phyloP scores from a whole-genome alignment of 2,797 vertebrate genomes.

The Pyrocephalus nanus region DNA sequence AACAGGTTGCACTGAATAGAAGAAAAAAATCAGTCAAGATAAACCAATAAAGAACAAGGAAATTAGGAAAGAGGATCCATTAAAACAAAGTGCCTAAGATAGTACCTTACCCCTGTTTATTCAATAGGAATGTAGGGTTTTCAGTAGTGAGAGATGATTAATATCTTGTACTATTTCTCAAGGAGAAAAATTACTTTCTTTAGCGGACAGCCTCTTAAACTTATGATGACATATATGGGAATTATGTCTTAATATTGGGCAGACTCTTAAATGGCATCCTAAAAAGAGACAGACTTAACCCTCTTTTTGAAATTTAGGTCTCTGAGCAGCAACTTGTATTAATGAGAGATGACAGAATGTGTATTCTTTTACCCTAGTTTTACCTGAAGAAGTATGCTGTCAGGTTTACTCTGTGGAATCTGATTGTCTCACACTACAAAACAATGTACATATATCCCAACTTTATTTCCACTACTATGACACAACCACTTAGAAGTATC shows the following conservation, averaged over 20 bases:
- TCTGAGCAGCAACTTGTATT: not conserved
- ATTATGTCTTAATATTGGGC: not conserved
- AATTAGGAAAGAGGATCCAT: not conserved
- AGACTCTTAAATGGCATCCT: not conserved
- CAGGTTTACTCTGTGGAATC: not conserved
- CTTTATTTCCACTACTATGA: not conserved
- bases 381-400: not conserved
- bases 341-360: not conserved
- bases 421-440: not conserved
- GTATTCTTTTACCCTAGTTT: not conserved
- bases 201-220: not conserved
- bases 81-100: not conserved
- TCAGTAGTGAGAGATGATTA: not conserved
- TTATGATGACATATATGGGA: not conserved
- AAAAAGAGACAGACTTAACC: not conserved
- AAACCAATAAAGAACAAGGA: not conserved
- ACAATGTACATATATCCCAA: accelerated
- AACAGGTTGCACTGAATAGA: not conserved
- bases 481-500: accelerated
- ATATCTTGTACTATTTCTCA: not conserved
- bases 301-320: not conserved
- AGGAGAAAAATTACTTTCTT: not conserved
- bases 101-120: not conserved
- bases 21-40: not conserved
- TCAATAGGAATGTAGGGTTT: not conserved